Base-by-base conservation (phyloP, 2,888 invertebrate genomes). In the Lepeophtheirus nordmannii region DNA sequence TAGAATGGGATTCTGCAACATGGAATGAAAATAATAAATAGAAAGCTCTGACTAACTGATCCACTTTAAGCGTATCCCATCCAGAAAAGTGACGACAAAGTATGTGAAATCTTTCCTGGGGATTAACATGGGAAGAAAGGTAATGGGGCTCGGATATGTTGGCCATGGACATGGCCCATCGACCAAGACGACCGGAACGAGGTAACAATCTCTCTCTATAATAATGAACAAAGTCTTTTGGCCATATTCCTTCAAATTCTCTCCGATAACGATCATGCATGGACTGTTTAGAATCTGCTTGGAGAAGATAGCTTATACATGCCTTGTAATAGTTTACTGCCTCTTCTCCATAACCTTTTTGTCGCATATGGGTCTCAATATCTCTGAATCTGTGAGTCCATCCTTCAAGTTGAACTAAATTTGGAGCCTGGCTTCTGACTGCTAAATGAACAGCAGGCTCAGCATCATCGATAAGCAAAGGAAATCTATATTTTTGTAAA, bases 161-260 rank as follows among this genome's bases (percentile, higher is more conserved):
- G 23, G 53, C 20, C 63, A 46, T 63, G 22, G 63, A 20, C 30
- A 63, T 46, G 56, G 63, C 63, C 63, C 63, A 63, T 22, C 37
- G 46, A 20, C 63, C 63, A 17, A 63, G 37, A 53, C 63, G 63
- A 14, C 63, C 63, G 23, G 63, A 63, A 14, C 63, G 46, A 14
- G 63, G 63, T 22, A 63, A 37, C 14, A 63, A 53, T 38, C 23
- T 60, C 23, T 66, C 38, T 22, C 66, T 38, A 39, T 58, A 66
- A 37, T 66, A 66, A 23, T 60, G 38, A 11, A 66, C 60, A 40
- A 66, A 66, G 41, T 66, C 66, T 40, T 60, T 59, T n/a, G 66
- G 66, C 66, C 66, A 66, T 23, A 66, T 58, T 10, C 38, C 22
- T 30, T 66, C 66, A 41, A 66, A 66, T 41, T 66, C 66, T 61